A percentile compares a stretch with the other conserved stretches of the same genome.
These are phyloP conservation scores for Pedicia rivosa DNA, from an alignment of 2,888 invertebrate genomes.

Conservation along the genomic window DNA sequence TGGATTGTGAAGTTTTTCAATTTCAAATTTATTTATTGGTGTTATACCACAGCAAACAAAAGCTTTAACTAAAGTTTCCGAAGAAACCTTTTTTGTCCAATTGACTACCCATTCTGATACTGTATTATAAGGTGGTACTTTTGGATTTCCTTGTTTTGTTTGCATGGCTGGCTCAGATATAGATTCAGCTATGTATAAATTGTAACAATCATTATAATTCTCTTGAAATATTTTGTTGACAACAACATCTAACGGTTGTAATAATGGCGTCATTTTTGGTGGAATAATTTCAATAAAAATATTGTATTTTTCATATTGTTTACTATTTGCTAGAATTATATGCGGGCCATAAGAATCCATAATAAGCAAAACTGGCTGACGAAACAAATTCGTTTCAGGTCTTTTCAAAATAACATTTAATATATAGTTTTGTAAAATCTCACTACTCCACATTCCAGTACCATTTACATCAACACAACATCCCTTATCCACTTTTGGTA, in stretches of 20 bases:
- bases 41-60: conserved; percentile 1
- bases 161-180: neutral
- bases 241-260: neutral
- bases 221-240: conserved; percentile 1
- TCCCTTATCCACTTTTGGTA: neutral
- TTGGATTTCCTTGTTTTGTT: conserved; percentile 3
- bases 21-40: neutral
- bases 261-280: neutral
- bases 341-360: conserved; percentile 4
- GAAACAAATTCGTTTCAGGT: neutral
- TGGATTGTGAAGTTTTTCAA: conserved; percentile 4
- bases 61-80: neutral
- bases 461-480: conserved; percentile 1
- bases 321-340: neutral
- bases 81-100: neutral
- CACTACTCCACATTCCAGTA: conserved; percentile 4
- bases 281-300: neutral
- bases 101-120: conserved; percentile 3
- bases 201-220: neutral
- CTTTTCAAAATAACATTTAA: neutral
- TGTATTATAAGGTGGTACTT: neutral
- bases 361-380: conserved; percentile 1
- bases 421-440: conserved; percentile 2
- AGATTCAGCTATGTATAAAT: neutral
- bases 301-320: conserved; percentile 1